These are phyloP conservation scores for Drosophila pallidifrons DNA, from an alignment of 1,140 invertebrate genomes.

Conservation along the genomic window DNA sequence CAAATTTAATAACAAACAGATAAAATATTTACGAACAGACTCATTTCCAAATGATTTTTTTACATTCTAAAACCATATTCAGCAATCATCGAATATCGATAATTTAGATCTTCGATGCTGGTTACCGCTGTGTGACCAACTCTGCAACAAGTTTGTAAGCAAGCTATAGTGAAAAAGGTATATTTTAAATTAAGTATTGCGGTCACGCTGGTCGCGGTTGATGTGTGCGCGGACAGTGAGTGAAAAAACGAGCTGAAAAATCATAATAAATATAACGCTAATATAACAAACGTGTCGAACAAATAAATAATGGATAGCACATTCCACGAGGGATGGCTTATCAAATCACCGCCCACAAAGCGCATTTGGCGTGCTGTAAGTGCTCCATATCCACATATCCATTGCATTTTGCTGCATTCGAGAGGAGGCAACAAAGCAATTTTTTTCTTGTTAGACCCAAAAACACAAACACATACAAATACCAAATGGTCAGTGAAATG, in stretches of 20 bases:
- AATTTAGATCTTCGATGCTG: background rate
- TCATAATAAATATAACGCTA: constrained; percentile 16
- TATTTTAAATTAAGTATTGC: background rate
- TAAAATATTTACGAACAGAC: no score
- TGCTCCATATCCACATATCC: constrained; percentile 57
- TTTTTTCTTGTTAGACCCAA: constrained; percentile 22
- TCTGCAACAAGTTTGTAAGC: background rate
- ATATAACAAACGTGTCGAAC: constrained; percentile 7
- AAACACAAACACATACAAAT: constrained; percentile 47
- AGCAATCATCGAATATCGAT: background rate
- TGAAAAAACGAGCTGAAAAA: constrained; percentile 31
- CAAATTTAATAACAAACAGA: no score
- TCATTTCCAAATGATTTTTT: no score
- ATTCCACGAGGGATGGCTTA: constrained; percentile 94
- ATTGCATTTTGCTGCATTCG: background rate
- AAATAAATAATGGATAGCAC: constrained; percentile 86
- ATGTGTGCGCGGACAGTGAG: constrained; percentile 34
- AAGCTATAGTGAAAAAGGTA: background rate
- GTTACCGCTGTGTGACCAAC: background rate
- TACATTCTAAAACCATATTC: no score
- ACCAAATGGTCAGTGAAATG: constrained; percentile 54
- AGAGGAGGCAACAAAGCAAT: constrained; percentile 27
- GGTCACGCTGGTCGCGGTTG: constrained; percentile 25
- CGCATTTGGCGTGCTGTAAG: constrained; percentile 94
- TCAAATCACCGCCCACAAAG: constrained; percentile 96